A percentile compares a stretch with the other conserved stretches of the same genome.
Evolutionary conservation across 2,888 invertebrate species (phyloP).

Genomic region (Drosophila affinis): DNA sequence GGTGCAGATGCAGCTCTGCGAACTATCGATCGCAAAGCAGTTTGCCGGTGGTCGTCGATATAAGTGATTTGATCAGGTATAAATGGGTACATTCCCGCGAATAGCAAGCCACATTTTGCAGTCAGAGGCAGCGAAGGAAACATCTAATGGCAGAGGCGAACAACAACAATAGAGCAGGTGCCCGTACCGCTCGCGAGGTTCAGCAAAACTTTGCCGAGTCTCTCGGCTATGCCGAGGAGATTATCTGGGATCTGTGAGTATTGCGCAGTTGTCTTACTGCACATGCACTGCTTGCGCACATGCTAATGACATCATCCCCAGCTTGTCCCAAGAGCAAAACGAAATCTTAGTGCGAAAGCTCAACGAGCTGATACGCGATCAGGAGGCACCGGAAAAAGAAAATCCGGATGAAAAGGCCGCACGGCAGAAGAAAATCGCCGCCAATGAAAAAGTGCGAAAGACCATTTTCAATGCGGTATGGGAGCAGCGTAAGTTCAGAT

Average conservation of each 20-base stretch:
- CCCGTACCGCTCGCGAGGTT: constrained; percentile 51
- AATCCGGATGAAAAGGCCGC: background rate
- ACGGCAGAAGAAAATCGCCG: constrained; percentile 7
- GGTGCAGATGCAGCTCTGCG: background rate
- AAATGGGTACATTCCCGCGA: background rate
- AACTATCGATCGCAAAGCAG: background rate
- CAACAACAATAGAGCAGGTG: background rate
- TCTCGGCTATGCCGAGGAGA: constrained; percentile 61
- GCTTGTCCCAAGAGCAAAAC: constrained; percentile 53
- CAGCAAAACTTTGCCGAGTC: constrained; percentile 75
- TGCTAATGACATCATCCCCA: constrained; percentile 24
- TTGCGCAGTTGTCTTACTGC: constrained; percentile 10
- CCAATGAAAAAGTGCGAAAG: constrained; percentile 42
- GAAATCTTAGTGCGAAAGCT: constrained; percentile 60
- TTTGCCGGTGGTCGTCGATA: background rate
- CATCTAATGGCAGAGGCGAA: constrained; percentile 2
- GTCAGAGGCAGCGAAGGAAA: background rate
- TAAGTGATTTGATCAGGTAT: background rate
- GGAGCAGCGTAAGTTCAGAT: constrained; percentile 76
- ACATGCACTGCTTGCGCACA: background rate
- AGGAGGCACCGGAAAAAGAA: constrained; percentile 14
- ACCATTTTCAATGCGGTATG: constrained; percentile 71
- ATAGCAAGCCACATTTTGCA: background rate
- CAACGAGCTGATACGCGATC: constrained; percentile 63
- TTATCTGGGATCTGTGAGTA: constrained; percentile 75